A percentile compares a stretch with the other conserved stretches of the same genome.
phyloP scores from a whole-genome alignment of 2,113 vertebrate species.

The Canis aureus region DNA sequence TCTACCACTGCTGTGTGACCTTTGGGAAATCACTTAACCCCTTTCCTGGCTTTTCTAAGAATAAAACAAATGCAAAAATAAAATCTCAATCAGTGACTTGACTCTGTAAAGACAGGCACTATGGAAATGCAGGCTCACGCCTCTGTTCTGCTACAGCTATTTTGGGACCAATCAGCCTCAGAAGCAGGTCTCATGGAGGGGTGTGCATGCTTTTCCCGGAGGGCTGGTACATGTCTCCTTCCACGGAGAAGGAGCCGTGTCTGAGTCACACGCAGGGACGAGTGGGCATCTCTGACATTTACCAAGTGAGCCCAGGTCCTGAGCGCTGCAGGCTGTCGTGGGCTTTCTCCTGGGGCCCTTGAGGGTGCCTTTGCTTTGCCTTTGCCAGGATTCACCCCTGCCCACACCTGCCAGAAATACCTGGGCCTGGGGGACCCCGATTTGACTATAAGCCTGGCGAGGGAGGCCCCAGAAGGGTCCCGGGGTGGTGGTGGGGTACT shows the following conservation, averaged over 20 bases:
- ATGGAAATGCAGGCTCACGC: background rate
- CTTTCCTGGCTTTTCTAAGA: slow-evolving; percentile 31
- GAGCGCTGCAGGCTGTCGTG: fast-evolving
- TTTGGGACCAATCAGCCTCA: slow-evolving; percentile 42
- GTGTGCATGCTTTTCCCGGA: background rate
- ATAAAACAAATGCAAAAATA: slow-evolving; percentile 53
- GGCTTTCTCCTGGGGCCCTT: background rate
- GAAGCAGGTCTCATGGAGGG: background rate
- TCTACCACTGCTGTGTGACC: background rate
- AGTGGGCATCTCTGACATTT: background rate
- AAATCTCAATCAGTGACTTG: background rate
- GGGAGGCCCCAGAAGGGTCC: too few species aligned
- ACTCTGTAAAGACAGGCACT: background rate
- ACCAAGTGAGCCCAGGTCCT: background rate
- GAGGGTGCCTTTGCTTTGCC: background rate
- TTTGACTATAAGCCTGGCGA: background rate
- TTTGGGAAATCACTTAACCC: slow-evolving; percentile 50
- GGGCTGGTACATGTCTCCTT: background rate
- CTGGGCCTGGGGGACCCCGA: background rate
- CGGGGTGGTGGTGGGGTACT: too few species aligned
- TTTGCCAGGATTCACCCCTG: background rate
- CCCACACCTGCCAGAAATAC: background rate
- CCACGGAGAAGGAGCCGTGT: background rate
- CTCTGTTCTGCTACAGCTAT: slow-evolving; percentile 40
- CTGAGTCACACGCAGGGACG: background rate